Percentiles rank a stretch among this genome's conserved stretches.
Evolutionary conservation across 2,888 invertebrate species (phyloP).

Genomic region (Acrocyrtus sp.): DNA sequence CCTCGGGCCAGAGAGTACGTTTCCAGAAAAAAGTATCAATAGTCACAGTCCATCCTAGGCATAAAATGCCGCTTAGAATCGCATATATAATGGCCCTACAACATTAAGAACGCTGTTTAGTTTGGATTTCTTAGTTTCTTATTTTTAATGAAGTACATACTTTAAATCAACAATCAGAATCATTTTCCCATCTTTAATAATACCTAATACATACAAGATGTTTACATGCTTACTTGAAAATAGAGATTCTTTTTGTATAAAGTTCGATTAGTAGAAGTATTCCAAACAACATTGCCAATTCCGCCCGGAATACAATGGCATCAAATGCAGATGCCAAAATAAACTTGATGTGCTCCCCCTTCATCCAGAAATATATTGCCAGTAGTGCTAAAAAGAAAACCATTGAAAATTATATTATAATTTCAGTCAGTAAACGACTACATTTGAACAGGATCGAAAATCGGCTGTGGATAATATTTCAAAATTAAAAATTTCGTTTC

Average conservation of each 20-base stretch:
- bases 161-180: no score
- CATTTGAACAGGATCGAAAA: no score
- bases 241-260: slow-evolving; percentile 75
- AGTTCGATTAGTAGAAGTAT: slow-evolving; percentile 85
- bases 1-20: slow-evolving; percentile 94
- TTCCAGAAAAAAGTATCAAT: slow-evolving; percentile 96
- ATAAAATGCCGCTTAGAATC: slow-evolving; percentile 76
- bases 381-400: slow-evolving; percentile 86
- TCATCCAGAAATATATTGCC: slow-evolving; percentile 87
- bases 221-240: slow-evolving; percentile 74
- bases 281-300: slow-evolving; percentile 87
- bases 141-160: no score
- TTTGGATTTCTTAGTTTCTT: no score
- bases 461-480: no score
- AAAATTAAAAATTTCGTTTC: slow-evolving; percentile 66
- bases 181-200: no score
- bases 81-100: slow-evolving; percentile 78
- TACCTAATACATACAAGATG: no score
- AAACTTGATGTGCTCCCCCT: slow-evolving; percentile 78
- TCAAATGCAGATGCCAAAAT: slow-evolving; percentile 87
- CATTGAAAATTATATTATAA: no score
- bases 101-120: slow-evolving; percentile 62
- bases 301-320: slow-evolving; percentile 89
- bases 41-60: slow-evolving; percentile 77
- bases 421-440: no score